Evolutionary conservation across 2,113 vertebrate species (phyloP), one percentile per base, ranked within the genome.

Genomic region (Agelaius tricolor): DNA sequence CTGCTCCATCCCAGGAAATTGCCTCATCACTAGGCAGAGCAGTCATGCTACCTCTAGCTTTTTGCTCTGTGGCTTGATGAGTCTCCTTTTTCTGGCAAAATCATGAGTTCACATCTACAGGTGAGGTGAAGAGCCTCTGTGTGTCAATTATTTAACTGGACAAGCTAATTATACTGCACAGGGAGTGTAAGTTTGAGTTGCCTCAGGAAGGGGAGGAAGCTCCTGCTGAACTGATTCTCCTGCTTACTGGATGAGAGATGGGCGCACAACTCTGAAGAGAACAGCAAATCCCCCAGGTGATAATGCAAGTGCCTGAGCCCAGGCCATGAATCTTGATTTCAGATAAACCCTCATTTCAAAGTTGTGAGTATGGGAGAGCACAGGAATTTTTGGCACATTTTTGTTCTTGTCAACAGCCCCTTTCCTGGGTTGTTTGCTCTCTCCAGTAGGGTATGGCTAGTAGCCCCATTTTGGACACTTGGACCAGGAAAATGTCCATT

Each of bases 1-100:
- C 37, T 77, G 51, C 30, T 92, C 59, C 72, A 71, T 86, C 86
- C 61, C 90, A 87, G 90, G 89, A 95, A 93, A 84, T 39, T 92
- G 93, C 47, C 13, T 80, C 72, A 93, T 84, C 51, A 21, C 27
- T 80, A 71, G 61, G 72, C 88, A 94, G 43, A 92, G 33, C 5
- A 76, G 51, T 81, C 52, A 3, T 75, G 90, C 57, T 86, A 14
- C 31, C 43, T 67, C 90, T 90, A 67, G 86, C 51, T 86, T 89
- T 77, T 88, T 66, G 41, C 26, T 66, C 51, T 47, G 39, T 39
- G 39, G 39, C 7, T 67, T 77, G 59, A 57, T 94, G 55, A 94
- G 18, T 67, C 88, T 74, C 39, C 39, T 26, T 90, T 76, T 81
- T n/a, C 76, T 75, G 59, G 13, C 2, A 37, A 86, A 55, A 71